These are phyloP conservation scores for Lontra canadensis DNA, from an alignment of 2,113 vertebrate species.

Conservation along the genomic window DNA sequence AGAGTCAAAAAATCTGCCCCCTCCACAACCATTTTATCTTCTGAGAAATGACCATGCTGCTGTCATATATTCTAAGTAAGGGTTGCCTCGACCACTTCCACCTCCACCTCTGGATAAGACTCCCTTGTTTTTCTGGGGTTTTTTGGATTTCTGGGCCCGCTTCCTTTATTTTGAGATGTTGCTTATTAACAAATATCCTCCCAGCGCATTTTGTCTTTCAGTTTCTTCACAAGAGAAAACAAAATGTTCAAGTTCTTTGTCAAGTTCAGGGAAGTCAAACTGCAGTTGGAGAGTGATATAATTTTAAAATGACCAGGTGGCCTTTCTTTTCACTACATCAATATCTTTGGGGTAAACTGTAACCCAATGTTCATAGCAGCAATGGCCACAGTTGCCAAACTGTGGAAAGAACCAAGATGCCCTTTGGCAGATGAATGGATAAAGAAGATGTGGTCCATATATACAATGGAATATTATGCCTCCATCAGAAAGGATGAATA, in stretches of 20 bases:
- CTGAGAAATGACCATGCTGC: neutral
- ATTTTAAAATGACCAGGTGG: conserved; percentile 4
- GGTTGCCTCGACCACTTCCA: neutral
- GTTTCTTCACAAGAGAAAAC: neutral
- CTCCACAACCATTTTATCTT: neutral
- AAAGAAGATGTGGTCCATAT: no score
- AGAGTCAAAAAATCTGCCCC: neutral
- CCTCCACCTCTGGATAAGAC: neutral
- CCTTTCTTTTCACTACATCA: no score
- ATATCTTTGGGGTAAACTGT: no score
- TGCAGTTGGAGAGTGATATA: neutral
- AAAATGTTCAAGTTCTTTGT: neutral
- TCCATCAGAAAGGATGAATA: no score
- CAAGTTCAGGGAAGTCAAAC: neutral
- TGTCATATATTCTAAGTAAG: neutral
- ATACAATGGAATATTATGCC: no score
- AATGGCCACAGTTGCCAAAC: no score
- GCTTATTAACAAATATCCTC: neutral
- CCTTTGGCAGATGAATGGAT: no score
- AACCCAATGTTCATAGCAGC: no score
- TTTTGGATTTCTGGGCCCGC: neutral
- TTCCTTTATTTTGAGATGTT: conserved; percentile 34
- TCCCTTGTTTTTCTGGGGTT: neutral
- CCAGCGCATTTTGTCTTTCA: neutral
- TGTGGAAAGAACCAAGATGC: no score